Evolutionary conservation across 2,797 vertebrate genomes (phyloP).

Genomic region (Neosilurus hyrtlii): DNA sequence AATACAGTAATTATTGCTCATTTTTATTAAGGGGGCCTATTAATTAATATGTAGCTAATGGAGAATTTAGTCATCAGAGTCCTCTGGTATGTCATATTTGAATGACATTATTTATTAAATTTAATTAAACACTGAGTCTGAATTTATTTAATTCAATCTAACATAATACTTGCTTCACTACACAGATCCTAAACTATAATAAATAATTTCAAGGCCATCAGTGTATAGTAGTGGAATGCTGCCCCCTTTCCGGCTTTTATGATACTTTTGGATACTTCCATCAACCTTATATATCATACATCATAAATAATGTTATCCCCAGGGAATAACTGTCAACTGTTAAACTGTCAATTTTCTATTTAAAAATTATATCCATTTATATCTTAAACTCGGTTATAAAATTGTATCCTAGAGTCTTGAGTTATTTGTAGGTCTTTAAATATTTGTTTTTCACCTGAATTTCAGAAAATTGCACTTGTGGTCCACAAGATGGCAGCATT

Average conservation of each 20-base stretch:
- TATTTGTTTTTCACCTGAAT: neutral
- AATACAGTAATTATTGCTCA: neutral
- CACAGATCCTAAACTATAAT: neutral
- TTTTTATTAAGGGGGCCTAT: neutral
- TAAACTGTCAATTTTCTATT: neutral
- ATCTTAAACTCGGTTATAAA: neutral
- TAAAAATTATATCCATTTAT: neutral
- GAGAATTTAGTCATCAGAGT: neutral
- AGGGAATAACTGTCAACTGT: neutral
- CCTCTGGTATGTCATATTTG: neutral
- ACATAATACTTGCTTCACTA: neutral
- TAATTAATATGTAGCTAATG: neutral
- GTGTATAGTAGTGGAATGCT: neutral
- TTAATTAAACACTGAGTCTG: too few relatives aligned
- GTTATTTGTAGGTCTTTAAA: neutral
- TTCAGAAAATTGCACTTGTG: neutral
- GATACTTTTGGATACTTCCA: neutral
- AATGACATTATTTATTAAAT: neutral
- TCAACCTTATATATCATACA: neutral
- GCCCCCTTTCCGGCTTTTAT: neutral
- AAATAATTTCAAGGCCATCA: neutral
- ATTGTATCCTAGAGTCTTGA: neutral
- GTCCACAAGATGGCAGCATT: conserved; percentile 42
- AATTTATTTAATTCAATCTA: neutral
- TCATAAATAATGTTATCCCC: neutral